Evolutionary conservation across 2,797 vertebrate genomes (phyloP).

Genomic region (Rhinogobio ventralis): DNA sequence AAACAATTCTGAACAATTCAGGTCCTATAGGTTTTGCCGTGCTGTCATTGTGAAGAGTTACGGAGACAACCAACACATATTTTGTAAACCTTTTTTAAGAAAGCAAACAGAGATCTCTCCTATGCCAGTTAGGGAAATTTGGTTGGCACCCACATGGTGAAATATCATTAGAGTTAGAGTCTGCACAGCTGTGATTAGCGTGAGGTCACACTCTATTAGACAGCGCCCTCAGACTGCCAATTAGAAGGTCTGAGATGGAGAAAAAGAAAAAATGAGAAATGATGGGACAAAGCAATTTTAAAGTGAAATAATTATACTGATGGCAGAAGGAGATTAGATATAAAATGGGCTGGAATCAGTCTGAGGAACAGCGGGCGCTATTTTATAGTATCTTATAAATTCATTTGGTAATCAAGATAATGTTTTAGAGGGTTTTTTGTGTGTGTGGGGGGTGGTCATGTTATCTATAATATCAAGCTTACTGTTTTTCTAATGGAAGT

Average conservation of each 20-base stretch:
- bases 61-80: background rate
- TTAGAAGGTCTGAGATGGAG: constrained; percentile 43
- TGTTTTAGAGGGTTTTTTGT: background rate
- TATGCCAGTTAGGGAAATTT: constrained; percentile 23
- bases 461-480: background rate
- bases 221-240: constrained; percentile 27
- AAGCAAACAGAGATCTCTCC: background rate
- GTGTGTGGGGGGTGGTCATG: background rate
- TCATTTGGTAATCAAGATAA: background rate
- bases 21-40: background rate
- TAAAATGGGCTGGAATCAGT: constrained; percentile 1
- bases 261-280: constrained; percentile 7
- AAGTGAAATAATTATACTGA: constrained; percentile 38
- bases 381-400: constrained; percentile 6
- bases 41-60: background rate
- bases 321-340: constrained; percentile 30
- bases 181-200: background rate
- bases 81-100: background rate
- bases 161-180: constrained; percentile 40
- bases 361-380: background rate
- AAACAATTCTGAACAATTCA: background rate
- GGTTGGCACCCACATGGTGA: constrained; percentile 12
- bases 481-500: background rate
- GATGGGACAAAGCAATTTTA: constrained; percentile 20
- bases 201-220: constrained; percentile 28